Percentiles rank a stretch among this genome's conserved stretches.
Evolutionary conservation across 2,113 vertebrate genomes (phyloP).

Genomic region (Oreocharis arfaki): DNA sequence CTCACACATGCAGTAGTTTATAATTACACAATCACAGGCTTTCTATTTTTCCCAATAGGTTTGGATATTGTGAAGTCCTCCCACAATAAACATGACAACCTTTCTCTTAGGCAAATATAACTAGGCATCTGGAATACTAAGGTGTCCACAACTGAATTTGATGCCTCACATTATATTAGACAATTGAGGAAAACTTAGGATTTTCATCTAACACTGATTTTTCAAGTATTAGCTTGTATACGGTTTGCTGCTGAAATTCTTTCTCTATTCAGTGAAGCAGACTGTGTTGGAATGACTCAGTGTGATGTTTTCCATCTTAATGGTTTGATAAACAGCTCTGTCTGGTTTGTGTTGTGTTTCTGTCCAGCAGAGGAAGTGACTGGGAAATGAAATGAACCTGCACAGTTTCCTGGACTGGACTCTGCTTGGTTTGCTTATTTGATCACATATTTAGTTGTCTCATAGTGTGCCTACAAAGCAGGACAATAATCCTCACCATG

Average conservation of each 20-base stretch:
- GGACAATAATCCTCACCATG: background rate
- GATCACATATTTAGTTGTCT: background rate
- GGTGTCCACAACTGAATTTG: background rate
- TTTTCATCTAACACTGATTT: background rate
- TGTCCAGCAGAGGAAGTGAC: background rate
- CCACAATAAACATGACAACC: background rate
- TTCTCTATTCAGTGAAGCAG: background rate
- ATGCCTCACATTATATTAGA: background rate
- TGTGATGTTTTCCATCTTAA: background rate
- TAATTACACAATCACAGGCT: background rate
- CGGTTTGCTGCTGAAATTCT: background rate
- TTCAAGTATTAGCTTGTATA: background rate
- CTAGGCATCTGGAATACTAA: background rate
- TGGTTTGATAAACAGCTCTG: background rate
- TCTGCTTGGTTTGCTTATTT: background rate
- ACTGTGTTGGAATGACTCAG: background rate
- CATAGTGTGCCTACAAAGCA: background rate
- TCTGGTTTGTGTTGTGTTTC: background rate
- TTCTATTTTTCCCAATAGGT: background rate
- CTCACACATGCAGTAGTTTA: background rate
- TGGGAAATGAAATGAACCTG: slow-evolving; percentile 9
- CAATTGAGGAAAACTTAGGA: background rate
- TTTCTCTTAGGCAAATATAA: background rate
- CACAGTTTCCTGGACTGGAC: background rate
- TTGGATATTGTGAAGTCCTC: background rate